Conservation (phyloP, 2,797 vertebrate species). For the Falco biarmicus region DNA sequence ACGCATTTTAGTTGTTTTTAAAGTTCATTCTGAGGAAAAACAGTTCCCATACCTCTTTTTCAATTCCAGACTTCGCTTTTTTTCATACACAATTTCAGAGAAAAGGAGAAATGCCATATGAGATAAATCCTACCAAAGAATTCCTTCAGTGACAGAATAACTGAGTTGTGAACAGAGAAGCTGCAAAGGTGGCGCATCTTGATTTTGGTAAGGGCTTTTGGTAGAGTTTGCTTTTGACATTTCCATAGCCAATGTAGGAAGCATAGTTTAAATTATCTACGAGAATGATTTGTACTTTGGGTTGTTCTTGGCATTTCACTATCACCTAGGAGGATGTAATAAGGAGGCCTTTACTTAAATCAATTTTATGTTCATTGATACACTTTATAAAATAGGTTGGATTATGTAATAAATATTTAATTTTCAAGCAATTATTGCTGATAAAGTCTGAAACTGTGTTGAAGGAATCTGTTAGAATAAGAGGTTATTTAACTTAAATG, state of each 20-base stretch:
- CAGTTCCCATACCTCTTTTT: neutral
- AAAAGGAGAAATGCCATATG: neutral
- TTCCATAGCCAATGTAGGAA: neutral
- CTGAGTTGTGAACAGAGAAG: neutral
- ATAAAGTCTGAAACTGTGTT: neutral
- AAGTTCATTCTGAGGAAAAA: neutral
- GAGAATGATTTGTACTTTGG: neutral
- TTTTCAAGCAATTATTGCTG: neutral
- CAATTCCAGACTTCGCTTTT: neutral
- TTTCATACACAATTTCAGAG: neutral
- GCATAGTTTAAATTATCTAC: neutral
- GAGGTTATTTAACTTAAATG: neutral
- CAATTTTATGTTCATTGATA: neutral
- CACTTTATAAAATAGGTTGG: neutral
- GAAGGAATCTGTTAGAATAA: neutral
- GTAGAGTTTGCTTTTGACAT: neutral
- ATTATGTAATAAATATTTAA: neutral
- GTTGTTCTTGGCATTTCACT: neutral
- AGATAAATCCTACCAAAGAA: neutral
- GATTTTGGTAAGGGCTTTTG: neutral
- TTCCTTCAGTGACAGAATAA: neutral
- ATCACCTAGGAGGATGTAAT: neutral
- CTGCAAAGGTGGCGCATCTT: neutral
- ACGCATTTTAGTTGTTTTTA: neutral
- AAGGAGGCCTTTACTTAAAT: neutral